Evolutionary conservation across 2,888 invertebrate species (phyloP).

Genomic region (Perdita meconis): DNA sequence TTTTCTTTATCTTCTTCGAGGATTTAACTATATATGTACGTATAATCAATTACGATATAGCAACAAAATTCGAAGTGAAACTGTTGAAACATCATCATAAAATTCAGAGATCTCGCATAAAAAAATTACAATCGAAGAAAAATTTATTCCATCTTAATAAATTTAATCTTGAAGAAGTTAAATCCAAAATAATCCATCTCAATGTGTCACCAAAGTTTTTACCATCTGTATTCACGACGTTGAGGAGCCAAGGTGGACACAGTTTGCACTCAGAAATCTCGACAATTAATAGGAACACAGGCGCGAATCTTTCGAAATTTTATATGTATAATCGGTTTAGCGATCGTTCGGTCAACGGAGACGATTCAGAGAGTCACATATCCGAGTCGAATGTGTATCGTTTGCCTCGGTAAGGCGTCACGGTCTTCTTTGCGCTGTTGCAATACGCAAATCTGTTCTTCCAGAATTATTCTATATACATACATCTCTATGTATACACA

Average conservation of each 20-base stretch:
- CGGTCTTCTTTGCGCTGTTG: constrained; percentile 73
- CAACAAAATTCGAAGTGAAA: too few relatives aligned
- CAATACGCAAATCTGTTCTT: constrained; percentile 83
- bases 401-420: constrained; percentile 68
- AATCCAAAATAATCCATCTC: too few relatives aligned
- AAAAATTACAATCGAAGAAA: too few relatives aligned
- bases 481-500: constrained; percentile 68
- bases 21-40: too few relatives aligned
- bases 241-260: neutral
- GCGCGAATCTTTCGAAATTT: neutral
- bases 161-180: too few relatives aligned
- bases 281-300: neutral
- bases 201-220: neutral
- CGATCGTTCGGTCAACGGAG: constrained; percentile 20
- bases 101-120: too few relatives aligned
- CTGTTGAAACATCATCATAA: too few relatives aligned
- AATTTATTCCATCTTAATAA: too few relatives aligned
- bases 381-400: constrained; percentile 43
- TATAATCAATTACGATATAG: too few relatives aligned
- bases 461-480: constrained; percentile 74
- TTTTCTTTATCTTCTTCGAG: too few relatives aligned
- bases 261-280: neutral
- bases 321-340: neutral
- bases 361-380: constrained; percentile 44
- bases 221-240: too few relatives aligned